phyloP scores from a whole-genome alignment of 2,113 vertebrate genomes.

The Misgurnus anguillicaudatus region DNA sequence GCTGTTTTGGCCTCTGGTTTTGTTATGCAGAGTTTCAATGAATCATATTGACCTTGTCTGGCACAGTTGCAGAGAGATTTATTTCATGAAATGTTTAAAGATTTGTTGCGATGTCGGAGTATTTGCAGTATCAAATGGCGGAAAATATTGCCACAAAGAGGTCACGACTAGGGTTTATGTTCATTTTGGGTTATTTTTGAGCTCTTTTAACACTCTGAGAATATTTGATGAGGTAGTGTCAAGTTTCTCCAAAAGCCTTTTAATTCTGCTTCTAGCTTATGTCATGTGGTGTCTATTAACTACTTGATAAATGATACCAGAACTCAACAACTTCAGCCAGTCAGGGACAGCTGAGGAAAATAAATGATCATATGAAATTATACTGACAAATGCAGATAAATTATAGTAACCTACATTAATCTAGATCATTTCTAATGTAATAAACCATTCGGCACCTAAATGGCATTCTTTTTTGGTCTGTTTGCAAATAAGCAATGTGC shows the following conservation, averaged over 20 bases:
- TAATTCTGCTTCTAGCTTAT: slow-evolving; percentile 33
- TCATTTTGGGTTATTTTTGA: neutral
- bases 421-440: neutral
- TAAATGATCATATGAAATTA: slow-evolving; percentile 7
- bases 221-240: slow-evolving; percentile 21
- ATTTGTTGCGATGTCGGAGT: slow-evolving; percentile 1
- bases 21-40: slow-evolving; percentile 9
- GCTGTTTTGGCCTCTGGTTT: slow-evolving; percentile 14
- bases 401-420: slow-evolving; percentile 7
- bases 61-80: neutral
- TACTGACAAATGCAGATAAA: slow-evolving; percentile 3
- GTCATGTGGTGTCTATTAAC: slow-evolving; percentile 35
- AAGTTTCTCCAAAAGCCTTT: slow-evolving; percentile 32
- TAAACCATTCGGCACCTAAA: neutral
- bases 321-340: slow-evolving; percentile 15
- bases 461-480: neutral
- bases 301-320: slow-evolving; percentile 38
- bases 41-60: slow-evolving; percentile 19
- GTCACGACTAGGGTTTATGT: neutral
- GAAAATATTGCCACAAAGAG: neutral
- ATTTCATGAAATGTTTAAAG: slow-evolving; percentile 21
- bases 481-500: neutral
- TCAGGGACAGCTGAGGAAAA: slow-evolving; percentile 32
- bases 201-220: neutral
- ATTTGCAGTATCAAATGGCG: neutral